Conservation (phyloP, 2,797 vertebrate genomes). For the Pogoniulus pusillus region DNA sequence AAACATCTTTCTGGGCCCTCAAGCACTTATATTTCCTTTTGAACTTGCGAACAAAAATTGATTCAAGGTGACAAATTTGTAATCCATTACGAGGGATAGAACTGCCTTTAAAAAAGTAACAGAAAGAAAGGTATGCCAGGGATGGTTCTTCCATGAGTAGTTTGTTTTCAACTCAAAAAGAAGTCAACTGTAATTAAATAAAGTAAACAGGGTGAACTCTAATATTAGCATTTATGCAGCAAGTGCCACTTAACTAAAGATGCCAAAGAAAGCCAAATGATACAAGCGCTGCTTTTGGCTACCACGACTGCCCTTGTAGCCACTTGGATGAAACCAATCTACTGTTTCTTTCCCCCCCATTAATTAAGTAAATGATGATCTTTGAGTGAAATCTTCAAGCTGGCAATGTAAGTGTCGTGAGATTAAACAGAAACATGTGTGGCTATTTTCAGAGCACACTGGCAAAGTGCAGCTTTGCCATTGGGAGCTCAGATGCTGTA, state of each 20-base stretch:
- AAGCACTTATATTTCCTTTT: slow-evolving; percentile 87
- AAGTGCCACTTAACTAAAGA: slow-evolving; percentile 69
- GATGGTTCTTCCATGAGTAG: slow-evolving; percentile 74
- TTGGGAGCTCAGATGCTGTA: slow-evolving; percentile 29
- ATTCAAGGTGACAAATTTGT: slow-evolving; percentile 99
- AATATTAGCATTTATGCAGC: slow-evolving; percentile 74
- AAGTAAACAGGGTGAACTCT: slow-evolving; percentile 70
- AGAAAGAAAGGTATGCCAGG: slow-evolving; percentile 73
- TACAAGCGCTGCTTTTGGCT: slow-evolving; percentile 42
- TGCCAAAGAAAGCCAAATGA: slow-evolving; percentile 65
- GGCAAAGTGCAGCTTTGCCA: not conserved
- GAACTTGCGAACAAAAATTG: slow-evolving; percentile 97
- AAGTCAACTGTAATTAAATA: slow-evolving; percentile 53
- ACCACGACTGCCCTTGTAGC: slow-evolving; percentile 51
- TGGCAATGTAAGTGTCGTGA: slow-evolving; percentile 59
- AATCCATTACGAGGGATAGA: slow-evolving; percentile 95
- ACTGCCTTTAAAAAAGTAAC: slow-evolving; percentile 69
- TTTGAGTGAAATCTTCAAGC: slow-evolving; percentile 76
- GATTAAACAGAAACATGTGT: slow-evolving; percentile 77
- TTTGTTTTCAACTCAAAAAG: slow-evolving; percentile 35
- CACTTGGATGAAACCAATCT: slow-evolving; percentile 76
- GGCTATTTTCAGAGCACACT: slow-evolving; percentile 74
- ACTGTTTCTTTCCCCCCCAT: slow-evolving; percentile 70
- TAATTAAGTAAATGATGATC: slow-evolving; percentile 83
- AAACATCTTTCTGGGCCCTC: slow-evolving; percentile 85